Base-by-base conservation (phyloP, 1,140 invertebrate genomes). In the Euwallacea fornicatus region DNA sequence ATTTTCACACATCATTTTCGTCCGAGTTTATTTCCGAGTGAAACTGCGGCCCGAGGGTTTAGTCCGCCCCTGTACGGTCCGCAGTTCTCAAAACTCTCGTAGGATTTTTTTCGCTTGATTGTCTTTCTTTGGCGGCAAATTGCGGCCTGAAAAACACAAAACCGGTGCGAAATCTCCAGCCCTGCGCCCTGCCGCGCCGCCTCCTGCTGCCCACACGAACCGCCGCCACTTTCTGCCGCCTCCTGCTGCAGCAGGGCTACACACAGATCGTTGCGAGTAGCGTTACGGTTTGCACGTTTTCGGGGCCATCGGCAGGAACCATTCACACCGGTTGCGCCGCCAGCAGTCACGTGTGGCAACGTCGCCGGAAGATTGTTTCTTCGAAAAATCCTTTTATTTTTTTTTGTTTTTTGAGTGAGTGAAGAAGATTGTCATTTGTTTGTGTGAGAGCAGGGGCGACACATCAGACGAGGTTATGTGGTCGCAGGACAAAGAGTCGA, bases 181-280 rank as follows among this genome's bases (percentile, higher is more conserved):
- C 66, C 67, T 73, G 72, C 68, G 69, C 65, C 61, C 67, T 73
- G 71, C 47, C 50, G 42, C 53, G 66, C 43, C 66, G 66, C 66
- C 66, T 64, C 67, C 63, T 66, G 65, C 70, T 61, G 43, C 55
- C 65, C 55, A 61, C 70, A 71, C 59, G 41, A 41, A 43, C 13
- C 54, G 58, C 21, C 50, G 60, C 50, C 63, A 46, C 44, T 56
- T 47, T 68, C 44, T 66, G 63, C 44, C 60, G 21, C 70, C 65
- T 72, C 58, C 71, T 68, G 46, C 33, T 50, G 60, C 71, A 62
- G 69, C 69, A 56, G 55, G 54, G 58, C 43, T 60, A 68, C 69
- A 50, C 41, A 50, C 66, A 50, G 62, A 65, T 50, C 13, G 63
- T 62, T 67, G 46, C 50, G 71, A 61, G 66, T 55, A 50, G 63